A percentile compares a stretch with the other conserved stretches of the same genome.
Conservation (phyloP, 2,888 invertebrate species). For the Drosophila diplacantha region DNA sequence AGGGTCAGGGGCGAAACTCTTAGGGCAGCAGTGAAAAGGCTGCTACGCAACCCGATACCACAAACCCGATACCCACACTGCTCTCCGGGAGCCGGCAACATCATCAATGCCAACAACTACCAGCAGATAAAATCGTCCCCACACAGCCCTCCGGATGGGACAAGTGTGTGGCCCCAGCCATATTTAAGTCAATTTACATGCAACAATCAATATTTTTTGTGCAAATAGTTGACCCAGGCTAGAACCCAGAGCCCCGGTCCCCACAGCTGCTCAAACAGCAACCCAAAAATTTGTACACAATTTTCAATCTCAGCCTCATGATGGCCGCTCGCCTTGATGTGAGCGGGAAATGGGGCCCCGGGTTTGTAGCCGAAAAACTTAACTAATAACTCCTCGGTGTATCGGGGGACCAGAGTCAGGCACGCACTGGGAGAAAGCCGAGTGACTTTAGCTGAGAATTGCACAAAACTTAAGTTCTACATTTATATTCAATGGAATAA, state of each 20-base stretch:
- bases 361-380: slow-evolving; percentile 39
- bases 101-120: slow-evolving; percentile 57
- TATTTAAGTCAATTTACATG: slow-evolving; percentile 65
- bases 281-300: slow-evolving; percentile 52
- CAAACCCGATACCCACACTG: not conserved
- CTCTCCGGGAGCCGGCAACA: slow-evolving; percentile 40
- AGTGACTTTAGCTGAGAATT: too few relatives aligned
- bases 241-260: slow-evolving; percentile 6
- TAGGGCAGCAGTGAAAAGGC: slow-evolving; percentile 25
- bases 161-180: slow-evolving; percentile 36
- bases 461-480: not conserved
- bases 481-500: not conserved
- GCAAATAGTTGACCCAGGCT: slow-evolving; percentile 54
- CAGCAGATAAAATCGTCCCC: slow-evolving; percentile 43
- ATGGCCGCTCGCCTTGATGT: slow-evolving; percentile 23
- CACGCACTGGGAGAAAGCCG: not conserved
- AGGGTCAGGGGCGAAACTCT: slow-evolving; percentile 12
- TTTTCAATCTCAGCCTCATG: slow-evolving; percentile 48
- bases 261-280: slow-evolving; percentile 40
- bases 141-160: slow-evolving; percentile 2
- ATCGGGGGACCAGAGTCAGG: slow-evolving; percentile 8
- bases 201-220: slow-evolving; percentile 63
- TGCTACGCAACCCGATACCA: not conserved
- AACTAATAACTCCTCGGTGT: slow-evolving; percentile 56
- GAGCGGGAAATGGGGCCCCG: not conserved